Base-by-base conservation (phyloP, 2,113 vertebrate species). In the Maylandia zebra region DNA sequence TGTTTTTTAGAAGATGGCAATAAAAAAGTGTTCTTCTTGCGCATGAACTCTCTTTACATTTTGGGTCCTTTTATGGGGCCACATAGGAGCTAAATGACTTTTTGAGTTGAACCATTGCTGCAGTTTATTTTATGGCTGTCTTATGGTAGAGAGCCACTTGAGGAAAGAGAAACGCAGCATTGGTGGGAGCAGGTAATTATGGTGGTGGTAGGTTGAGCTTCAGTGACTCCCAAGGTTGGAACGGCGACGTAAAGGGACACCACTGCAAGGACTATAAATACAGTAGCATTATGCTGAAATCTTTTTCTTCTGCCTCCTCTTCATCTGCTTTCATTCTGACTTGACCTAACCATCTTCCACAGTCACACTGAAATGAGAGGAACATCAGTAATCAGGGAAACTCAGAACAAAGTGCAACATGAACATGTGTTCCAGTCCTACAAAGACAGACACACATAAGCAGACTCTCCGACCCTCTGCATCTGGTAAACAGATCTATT, bases 191-290 rank as follows among this genome's bases (percentile, higher is more conserved):
- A 61, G 84, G 83, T 83, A 88, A 91, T 85, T 52, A 71, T 12
- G 22, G 38, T 57, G 80, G 89, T n/a, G 79, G 86, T 56, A 80
- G 82, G 81, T 80, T 27, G 81, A 84, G 85, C 61, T 5, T 22
- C 88, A 92, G 53, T 87, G 90, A 88, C 87, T 88, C 89, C 91
- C 92, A 91, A 92, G 89, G 90, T 93, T 86, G 86, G 74, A 85
- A 84, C 6, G 4, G 56, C 16, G 32, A 84, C 22, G 84, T 85
- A 84, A 90, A 89, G 59, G 81, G 88, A 91, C 87, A 82, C 84
- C 83, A 9, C 78, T 24, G 52, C 36, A 7, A 88, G 36, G 64
- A 66, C 76, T 90, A 84, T 84, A 84, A 92, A 91, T 81, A 52
- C 74, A 78, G 74, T 78, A 81, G 78, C 61, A 14, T 30, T 43